A percentile compares a stretch with the other conserved stretches of the same genome.
phyloP scores from a whole-genome alignment of 2,113 vertebrate genomes.

The Oophaga pumilio region DNA sequence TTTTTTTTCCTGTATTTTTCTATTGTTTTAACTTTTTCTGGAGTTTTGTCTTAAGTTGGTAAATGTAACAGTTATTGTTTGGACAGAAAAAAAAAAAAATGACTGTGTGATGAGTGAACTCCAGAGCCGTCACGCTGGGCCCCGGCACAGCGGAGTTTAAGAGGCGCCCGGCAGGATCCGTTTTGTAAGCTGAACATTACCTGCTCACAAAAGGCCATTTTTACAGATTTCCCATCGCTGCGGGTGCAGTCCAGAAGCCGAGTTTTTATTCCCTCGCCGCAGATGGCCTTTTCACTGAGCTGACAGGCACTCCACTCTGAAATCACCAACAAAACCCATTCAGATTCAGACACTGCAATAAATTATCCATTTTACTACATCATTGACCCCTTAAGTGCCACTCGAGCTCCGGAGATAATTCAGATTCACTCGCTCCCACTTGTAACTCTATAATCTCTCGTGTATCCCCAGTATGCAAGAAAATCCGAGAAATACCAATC shows the following conservation, averaged over 20 bases:
- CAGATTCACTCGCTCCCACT: background rate
- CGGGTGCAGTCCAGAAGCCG: slow-evolving; percentile 86
- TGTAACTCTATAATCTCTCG: background rate
- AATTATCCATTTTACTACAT: slow-evolving; percentile 26
- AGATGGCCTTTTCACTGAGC: slow-evolving; percentile 83
- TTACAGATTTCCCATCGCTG: slow-evolving; percentile 81
- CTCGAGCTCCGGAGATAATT: background rate
- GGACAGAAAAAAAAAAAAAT: background rate
- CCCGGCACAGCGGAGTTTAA: background rate
- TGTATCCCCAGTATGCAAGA: background rate
- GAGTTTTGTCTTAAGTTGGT: background rate
- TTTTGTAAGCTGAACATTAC: slow-evolving; percentile 67
- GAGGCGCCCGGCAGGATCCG: background rate
- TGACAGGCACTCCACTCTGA: slow-evolving; percentile 94
- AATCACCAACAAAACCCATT: slow-evolving; percentile 57
- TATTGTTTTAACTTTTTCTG: background rate
- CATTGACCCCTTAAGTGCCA: slow-evolving; percentile 30
- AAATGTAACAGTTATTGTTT: slow-evolving; percentile 6
- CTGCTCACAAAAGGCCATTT: slow-evolving; percentile 77
- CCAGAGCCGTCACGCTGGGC: background rate
- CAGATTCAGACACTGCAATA: background rate
- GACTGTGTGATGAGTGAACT: background rate
- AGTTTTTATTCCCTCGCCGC: slow-evolving; percentile 78
- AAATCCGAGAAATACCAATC: background rate
- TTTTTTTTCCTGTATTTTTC: background rate